Evolutionary conservation across 2,797 vertebrate species (phyloP), one percentile per base, ranked within the genome.

Genomic region (Gallinago solitaria): DNA sequence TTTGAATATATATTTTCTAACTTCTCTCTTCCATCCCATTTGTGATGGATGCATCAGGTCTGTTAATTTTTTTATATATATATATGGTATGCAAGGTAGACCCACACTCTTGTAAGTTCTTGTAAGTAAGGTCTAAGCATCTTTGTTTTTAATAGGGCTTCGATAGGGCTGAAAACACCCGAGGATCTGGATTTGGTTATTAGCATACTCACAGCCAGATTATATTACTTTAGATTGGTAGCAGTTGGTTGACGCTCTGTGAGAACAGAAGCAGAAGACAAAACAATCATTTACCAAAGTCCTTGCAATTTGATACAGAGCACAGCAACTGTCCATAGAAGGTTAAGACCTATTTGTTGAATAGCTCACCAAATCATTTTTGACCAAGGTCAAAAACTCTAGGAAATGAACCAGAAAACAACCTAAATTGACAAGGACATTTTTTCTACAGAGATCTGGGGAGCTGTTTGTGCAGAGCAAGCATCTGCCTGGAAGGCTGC

Each of bases 361-460:
- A 89, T 68, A 89, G 47, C 37, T 94, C 39, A 63, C 24, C 60
- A 85, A 67, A 74, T 60, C 13, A 63, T 77, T 85, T 89, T 91
- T 93, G 59, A 79, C 54, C 51, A 91, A 83, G 91, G 56, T 95
- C 90, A 93, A 67, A 84, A 91, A 51, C 47, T 60, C 35, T 24
- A 85, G 78, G 32, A 89, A 87, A 80, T 74, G 39, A 89, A 93
- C 24, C 64, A 89, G 51, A 87, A 92, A 74, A 89, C 56, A 87
- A 77, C 80, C 21, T 77, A 68, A 84, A 83, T 60, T 67, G 57
- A 79, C 74, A 57, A 89, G 37, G 84, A 85, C 47, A 5, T 85
- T 92, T 89, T 89, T 92, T 82, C 75, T 68, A 6, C 0, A 0
- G 60, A 74, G 64, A 74, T 33, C 27, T 48, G 43, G 56, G 63